These are phyloP conservation scores for Agelastica alni DNA, from an alignment of 2,888 invertebrate genomes.

Conservation along the genomic window DNA sequence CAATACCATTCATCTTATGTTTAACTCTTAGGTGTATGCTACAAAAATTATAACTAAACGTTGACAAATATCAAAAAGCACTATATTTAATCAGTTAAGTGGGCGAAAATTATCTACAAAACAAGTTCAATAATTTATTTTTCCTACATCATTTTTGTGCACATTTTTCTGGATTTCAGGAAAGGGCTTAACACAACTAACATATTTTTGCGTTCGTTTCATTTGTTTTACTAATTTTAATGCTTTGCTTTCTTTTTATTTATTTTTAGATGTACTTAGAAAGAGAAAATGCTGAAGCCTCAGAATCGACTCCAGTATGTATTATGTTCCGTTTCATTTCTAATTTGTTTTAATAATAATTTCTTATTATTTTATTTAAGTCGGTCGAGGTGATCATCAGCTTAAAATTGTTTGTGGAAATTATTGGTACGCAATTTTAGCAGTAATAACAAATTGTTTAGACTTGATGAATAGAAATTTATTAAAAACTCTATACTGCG, in stretches of 20 bases:
- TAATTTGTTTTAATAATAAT: slow-evolving; percentile 36
- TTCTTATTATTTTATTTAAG: slow-evolving; percentile 4
- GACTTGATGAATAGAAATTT: too few species aligned
- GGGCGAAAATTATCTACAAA: neutral
- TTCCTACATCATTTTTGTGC: neutral
- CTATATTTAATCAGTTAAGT: neutral
- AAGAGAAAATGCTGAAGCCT: slow-evolving; percentile 56
- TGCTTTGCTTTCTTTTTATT: slow-evolving; percentile 46
- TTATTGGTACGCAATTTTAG: too few species aligned
- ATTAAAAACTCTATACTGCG: too few species aligned
- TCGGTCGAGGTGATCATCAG: slow-evolving; percentile 5
- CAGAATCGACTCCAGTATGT: slow-evolving; percentile 75
- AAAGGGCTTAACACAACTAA: slow-evolving; percentile 14
- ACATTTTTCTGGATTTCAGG: slow-evolving; percentile 1
- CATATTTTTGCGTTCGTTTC: slow-evolving; percentile 30
- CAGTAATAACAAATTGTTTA: too few species aligned
- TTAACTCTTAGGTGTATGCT: too few species aligned
- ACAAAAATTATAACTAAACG: too few species aligned
- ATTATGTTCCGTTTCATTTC: slow-evolving; percentile 53
- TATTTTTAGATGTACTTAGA: slow-evolving; percentile 41
- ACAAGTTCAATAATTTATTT: neutral
- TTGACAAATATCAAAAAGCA: too few species aligned
- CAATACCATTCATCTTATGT: too few species aligned
- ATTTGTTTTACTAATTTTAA: slow-evolving; percentile 51
- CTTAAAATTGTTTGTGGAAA: too few species aligned